These are phyloP conservation scores for Amphipyra berbera DNA, from an alignment of 2,888 invertebrate genomes.

Conservation along the genomic window DNA sequence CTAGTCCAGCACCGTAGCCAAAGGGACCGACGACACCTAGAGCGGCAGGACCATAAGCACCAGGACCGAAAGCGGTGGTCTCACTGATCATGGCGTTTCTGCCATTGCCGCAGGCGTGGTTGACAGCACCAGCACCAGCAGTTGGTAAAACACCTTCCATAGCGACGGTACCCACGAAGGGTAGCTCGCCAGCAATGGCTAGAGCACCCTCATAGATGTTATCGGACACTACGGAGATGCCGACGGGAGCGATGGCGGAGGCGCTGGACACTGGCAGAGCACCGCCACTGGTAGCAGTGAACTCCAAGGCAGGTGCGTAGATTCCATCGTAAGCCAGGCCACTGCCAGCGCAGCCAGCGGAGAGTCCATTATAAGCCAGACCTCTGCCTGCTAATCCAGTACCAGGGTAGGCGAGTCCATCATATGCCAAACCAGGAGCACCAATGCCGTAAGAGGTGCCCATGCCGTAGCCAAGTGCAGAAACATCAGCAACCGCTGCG, in stretches of 20 bases:
- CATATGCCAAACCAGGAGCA: constrained; percentile 5
- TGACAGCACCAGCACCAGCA: too few species aligned
- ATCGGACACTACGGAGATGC: constrained; percentile 64
- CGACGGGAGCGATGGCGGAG: constrained; percentile 65
- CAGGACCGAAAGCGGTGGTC: too few species aligned
- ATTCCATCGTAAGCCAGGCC: constrained; percentile 19
- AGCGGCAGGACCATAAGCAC: too few species aligned
- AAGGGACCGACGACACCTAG: too few species aligned
- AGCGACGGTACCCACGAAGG: too few species aligned
- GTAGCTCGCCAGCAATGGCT: too few species aligned
- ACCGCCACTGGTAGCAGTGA: constrained; percentile 56
- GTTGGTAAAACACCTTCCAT: too few species aligned
- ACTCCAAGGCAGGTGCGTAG: constrained; percentile 22
- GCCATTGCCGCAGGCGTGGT: too few species aligned
- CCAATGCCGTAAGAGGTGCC: constrained; percentile 3
- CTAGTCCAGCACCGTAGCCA: too few species aligned
- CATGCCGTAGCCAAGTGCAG: constrained; percentile 14
- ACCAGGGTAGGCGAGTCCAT: too few species aligned
- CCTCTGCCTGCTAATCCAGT: constrained; percentile 11
- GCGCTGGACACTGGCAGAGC: constrained; percentile 58
- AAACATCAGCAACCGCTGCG: constrained; percentile 30
- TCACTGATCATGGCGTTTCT: too few species aligned
- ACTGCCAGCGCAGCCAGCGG: constrained; percentile 9
- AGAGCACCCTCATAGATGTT: constrained; percentile 31
- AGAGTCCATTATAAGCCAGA: constrained; percentile 5